These are phyloP conservation scores for Drosophila nigrodunni DNA, from an alignment of 1,140 invertebrate species.

Conservation along the genomic window DNA sequence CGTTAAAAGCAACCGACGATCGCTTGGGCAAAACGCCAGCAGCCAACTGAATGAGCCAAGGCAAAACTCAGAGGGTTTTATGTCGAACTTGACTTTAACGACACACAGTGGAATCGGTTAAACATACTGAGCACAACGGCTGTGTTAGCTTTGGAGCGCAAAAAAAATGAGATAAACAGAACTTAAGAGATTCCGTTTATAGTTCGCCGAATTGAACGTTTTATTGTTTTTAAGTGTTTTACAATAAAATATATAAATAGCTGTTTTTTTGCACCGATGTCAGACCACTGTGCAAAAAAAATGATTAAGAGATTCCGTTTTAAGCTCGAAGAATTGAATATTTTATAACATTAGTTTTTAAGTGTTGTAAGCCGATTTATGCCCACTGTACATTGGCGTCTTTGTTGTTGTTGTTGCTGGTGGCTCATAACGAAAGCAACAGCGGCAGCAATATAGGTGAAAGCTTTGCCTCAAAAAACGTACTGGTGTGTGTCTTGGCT, in stretches of 20 bases:
- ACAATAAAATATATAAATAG: too few relatives aligned
- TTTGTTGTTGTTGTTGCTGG: slow-evolving; percentile 8
- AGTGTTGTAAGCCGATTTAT: too few relatives aligned
- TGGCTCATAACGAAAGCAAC: slow-evolving; percentile 20
- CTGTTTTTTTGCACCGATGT: background rate
- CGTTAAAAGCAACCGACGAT: slow-evolving; percentile 33
- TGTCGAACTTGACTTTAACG: slow-evolving; percentile 69
- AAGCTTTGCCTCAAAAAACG: slow-evolving; percentile 39
- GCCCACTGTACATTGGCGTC: slow-evolving; percentile 11
- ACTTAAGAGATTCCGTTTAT: background rate
- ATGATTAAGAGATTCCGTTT: too few relatives aligned
- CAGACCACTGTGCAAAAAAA: too few relatives aligned
- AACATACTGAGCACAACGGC: background rate
- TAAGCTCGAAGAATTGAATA: too few relatives aligned
- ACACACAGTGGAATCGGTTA: slow-evolving; percentile 28
- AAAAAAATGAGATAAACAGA: background rate
- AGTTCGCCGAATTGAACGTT: too few relatives aligned
- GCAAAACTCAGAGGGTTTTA: slow-evolving; percentile 70
- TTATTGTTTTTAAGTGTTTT: background rate
- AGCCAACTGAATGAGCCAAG: slow-evolving; percentile 69
- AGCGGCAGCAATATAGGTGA: slow-evolving; percentile 53
- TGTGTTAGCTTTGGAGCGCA: background rate
- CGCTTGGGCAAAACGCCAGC: slow-evolving; percentile 59
- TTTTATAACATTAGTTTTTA: too few relatives aligned
- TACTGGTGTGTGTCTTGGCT: slow-evolving; percentile 9